Conservation (phyloP, 2,113 vertebrate genomes). For the Pterocles orientalis region DNA sequence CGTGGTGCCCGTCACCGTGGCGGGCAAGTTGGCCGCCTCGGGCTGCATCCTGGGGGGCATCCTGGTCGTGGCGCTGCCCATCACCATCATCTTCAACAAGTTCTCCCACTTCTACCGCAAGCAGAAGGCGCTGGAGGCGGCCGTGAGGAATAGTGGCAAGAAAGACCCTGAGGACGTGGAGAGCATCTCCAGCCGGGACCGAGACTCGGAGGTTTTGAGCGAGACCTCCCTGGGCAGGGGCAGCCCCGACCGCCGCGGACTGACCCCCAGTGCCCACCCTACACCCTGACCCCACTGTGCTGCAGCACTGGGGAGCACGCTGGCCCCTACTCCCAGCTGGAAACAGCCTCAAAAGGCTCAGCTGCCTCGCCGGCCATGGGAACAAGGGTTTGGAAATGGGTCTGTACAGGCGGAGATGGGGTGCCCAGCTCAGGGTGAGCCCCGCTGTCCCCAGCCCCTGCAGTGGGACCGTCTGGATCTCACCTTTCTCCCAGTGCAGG, state of each 20-base stretch:
- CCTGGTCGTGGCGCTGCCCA: constrained; percentile 93
- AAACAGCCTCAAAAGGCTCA: not conserved
- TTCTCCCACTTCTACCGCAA: constrained; percentile 96
- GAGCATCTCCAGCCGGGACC: constrained; percentile 51
- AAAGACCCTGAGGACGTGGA: constrained; percentile 1
- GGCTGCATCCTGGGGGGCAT: constrained; percentile 96
- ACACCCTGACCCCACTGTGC: not conserved
- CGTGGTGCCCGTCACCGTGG: constrained; percentile 91
- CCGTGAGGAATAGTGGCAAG: constrained; percentile 86
- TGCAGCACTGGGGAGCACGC: rapidly evolving
- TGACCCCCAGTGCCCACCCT: not conserved
- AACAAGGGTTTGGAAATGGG: not conserved
- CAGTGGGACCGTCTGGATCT: not conserved
- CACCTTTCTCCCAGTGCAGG: not conserved
- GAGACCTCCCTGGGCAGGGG: constrained; percentile 66
- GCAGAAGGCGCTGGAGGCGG: constrained; percentile 94
- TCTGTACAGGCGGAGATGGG: not conserved
- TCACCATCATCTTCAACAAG: constrained; percentile 99
- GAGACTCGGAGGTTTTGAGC: constrained; percentile 63
- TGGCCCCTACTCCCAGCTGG: not conserved
- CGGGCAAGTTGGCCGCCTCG: constrained; percentile 91
- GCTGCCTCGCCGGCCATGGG: rapidly evolving
- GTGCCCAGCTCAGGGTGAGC: not conserved
- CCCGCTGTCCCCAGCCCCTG: not conserved
- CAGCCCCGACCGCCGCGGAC: not conserved